phyloP scores from a whole-genome alignment of 1,140 invertebrate genomes.

The Eubasilissa regina region DNA sequence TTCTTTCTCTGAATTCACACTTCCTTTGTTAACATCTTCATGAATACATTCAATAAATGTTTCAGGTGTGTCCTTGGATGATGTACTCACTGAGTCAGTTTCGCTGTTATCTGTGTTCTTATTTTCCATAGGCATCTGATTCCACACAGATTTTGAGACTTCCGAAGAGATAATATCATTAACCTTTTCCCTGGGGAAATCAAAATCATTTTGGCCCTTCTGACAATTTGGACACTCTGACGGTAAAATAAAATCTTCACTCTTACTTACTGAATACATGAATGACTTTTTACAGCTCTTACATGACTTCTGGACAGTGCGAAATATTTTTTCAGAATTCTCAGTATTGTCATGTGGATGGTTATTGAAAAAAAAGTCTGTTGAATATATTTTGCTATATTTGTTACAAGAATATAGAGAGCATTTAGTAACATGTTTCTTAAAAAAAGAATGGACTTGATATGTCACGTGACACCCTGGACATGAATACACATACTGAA shows the following conservation, averaged over 20 bases:
- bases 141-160: too few species aligned
- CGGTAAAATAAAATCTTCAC: slow-evolving; percentile 58
- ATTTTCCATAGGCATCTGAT: too few species aligned
- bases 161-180: too few species aligned
- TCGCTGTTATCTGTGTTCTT: too few species aligned
- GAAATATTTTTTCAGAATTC: slow-evolving; percentile 1
- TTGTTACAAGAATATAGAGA: neutral
- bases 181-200: slow-evolving; percentile 54
- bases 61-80: neutral
- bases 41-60: too few species aligned
- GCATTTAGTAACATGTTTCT: slow-evolving; percentile 62
- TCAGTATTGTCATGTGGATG: neutral
- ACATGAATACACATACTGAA: slow-evolving; percentile 63
- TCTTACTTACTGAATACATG: slow-evolving; percentile 33
- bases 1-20: too few species aligned
- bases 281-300: slow-evolving; percentile 39
- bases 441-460: slow-evolving; percentile 60
- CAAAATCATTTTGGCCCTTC: slow-evolving; percentile 43
- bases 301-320: slow-evolving; percentile 18
- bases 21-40: too few species aligned
- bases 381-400: slow-evolving; percentile 12
- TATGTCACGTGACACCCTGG: slow-evolving; percentile 63
- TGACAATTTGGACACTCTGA: slow-evolving; percentile 54
- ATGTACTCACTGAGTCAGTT: too few species aligned
- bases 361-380: neutral